Conservation (phyloP, 2,113 vertebrate genomes). For the Pontoporia blainvillei region DNA sequence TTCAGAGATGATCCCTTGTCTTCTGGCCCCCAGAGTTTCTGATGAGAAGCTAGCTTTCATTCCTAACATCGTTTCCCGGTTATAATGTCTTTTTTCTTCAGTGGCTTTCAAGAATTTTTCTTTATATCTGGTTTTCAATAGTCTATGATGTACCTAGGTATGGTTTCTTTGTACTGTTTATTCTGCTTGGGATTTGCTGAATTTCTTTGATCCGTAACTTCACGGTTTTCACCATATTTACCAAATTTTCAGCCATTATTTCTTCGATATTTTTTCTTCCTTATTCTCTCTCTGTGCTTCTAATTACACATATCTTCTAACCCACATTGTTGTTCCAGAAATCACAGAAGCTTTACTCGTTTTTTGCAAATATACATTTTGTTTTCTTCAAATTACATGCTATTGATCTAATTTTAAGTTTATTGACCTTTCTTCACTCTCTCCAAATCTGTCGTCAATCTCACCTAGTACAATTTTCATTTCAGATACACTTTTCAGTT, state of each 20-base stretch:
- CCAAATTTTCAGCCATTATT: background rate
- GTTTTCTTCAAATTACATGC: background rate
- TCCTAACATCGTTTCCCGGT: background rate
- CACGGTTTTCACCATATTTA: background rate
- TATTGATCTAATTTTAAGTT: background rate
- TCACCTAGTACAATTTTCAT: background rate
- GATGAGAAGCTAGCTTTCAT: background rate
- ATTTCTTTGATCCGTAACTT: slow-evolving; percentile 4
- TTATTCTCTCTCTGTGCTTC: background rate
- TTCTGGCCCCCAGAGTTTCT: background rate
- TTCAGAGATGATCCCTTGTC: background rate
- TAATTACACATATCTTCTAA: background rate
- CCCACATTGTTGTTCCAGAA: background rate
- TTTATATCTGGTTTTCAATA: background rate
- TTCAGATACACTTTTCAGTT: background rate
- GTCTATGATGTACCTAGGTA: background rate
- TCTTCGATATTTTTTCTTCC: background rate
- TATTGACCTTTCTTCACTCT: background rate
- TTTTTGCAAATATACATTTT: background rate
- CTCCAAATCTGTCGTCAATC: background rate
- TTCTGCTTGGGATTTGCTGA: background rate
- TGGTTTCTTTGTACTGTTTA: background rate
- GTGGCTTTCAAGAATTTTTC: background rate
- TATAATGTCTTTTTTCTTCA: background rate
- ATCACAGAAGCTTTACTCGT: background rate